phyloP scores from a whole-genome alignment of 2,113 vertebrate species.

The Ia io region DNA sequence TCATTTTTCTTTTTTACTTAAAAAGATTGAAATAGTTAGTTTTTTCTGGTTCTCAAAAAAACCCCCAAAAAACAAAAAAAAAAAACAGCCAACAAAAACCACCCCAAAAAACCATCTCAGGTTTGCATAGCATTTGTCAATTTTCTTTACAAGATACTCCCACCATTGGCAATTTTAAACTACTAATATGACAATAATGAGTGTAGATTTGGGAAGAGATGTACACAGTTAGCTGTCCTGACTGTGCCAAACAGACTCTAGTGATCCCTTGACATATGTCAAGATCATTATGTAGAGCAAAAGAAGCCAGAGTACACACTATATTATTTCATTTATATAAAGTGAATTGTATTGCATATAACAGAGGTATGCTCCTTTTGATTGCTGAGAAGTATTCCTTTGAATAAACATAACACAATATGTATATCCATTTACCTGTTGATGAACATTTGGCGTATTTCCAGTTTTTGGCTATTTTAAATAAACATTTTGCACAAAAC shows the following conservation, averaged over 20 bases:
- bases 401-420: background rate
- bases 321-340: background rate
- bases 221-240: background rate
- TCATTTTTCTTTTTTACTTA: background rate
- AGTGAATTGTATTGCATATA: background rate
- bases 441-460: background rate
- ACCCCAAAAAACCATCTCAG: background rate
- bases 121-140: background rate
- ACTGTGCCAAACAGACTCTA: background rate
- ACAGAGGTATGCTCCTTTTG: background rate
- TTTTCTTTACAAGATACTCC: background rate
- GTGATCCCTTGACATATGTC: background rate
- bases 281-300: background rate
- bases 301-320: background rate
- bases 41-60: background rate
- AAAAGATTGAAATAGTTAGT: background rate
- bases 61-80: too few species aligned
- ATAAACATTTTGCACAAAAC: background rate
- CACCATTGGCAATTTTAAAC: background rate
- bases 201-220: background rate
- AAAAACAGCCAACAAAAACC: background rate
- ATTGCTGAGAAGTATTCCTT: background rate
- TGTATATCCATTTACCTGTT: background rate
- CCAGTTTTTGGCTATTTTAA: background rate
- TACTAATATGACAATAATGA: background rate